phyloP scores from a whole-genome alignment of 2,113 vertebrate species.

The Ptilorrhoa leucosticta region DNA sequence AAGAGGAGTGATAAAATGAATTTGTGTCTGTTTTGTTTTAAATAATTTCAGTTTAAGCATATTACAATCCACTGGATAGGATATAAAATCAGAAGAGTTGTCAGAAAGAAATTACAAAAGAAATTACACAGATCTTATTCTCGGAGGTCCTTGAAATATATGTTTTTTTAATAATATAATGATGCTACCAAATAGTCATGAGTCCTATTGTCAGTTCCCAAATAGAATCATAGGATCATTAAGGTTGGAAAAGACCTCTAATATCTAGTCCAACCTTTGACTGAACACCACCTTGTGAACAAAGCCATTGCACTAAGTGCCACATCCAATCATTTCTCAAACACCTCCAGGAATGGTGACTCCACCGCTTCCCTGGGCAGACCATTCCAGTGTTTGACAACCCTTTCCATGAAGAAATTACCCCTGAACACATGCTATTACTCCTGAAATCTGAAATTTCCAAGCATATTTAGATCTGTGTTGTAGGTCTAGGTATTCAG shows the following conservation, averaged over 20 bases:
- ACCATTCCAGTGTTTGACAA: not conserved
- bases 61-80: not conserved
- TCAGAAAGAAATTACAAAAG: slow-evolving; percentile 3
- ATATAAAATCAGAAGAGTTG: slow-evolving; percentile 1
- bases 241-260: not conserved
- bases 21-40: slow-evolving; percentile 13
- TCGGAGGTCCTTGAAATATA: not conserved
- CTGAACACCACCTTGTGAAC: not conserved
- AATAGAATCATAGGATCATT: not conserved
- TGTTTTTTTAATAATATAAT: not conserved
- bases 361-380: not conserved
- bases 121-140: not conserved
- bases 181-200: not conserved
- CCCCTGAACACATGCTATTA: not conserved
- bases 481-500: not conserved
- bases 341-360: not conserved
- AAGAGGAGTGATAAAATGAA: not conserved
- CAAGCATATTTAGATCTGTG: not conserved
- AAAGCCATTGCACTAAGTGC: not conserved
- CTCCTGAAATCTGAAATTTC: not conserved
- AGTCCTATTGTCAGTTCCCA: not conserved
- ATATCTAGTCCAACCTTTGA: not conserved
- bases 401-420: not conserved
- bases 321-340: not conserved
- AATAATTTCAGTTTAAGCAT: slow-evolving; percentile 13